phyloP scores from a whole-genome alignment of 2,797 vertebrate genomes.

The Clamator glandarius region DNA sequence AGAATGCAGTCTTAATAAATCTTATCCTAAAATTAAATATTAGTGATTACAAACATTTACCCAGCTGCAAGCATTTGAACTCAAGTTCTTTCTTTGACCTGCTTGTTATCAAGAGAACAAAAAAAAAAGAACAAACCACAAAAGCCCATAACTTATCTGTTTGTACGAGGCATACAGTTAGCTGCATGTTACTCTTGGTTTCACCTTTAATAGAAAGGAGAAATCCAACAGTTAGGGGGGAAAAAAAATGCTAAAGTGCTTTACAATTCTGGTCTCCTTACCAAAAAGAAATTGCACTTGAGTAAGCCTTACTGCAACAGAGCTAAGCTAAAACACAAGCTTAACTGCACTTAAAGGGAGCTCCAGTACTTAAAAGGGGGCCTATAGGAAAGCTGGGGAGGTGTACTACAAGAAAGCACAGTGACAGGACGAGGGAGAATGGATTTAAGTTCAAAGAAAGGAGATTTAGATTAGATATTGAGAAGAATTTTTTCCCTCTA shows the following conservation, averaged over 20 bases:
- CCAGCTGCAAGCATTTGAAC: background rate
- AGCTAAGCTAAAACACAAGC: background rate
- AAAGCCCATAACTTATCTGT: accelerated
- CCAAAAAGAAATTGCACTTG: background rate
- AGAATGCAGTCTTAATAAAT: background rate
- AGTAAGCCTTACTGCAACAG: background rate
- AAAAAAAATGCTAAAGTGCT: background rate
- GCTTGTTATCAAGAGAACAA: background rate
- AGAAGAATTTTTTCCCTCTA: too few species aligned
- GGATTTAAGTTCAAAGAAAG: too few species aligned
- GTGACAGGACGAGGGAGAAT: too few species aligned
- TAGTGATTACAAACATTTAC: background rate
- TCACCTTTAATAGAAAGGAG: background rate
- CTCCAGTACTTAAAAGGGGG: too few species aligned
- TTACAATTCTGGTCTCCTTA: background rate
- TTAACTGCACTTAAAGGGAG: too few species aligned
- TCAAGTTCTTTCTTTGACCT: background rate
- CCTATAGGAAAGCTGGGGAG: too few species aligned
- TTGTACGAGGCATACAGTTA: background rate
- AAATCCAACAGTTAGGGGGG: background rate
- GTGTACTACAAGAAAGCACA: too few species aligned
- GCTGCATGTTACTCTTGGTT: background rate
- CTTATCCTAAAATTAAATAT: background rate
- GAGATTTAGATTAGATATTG: too few species aligned
- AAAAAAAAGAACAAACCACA: background rate